Evolutionary conservation across 2,797 vertebrate genomes (phyloP), one percentile per base, ranked within the genome.

Genomic region (Coregonus ussuriensis): DNA sequence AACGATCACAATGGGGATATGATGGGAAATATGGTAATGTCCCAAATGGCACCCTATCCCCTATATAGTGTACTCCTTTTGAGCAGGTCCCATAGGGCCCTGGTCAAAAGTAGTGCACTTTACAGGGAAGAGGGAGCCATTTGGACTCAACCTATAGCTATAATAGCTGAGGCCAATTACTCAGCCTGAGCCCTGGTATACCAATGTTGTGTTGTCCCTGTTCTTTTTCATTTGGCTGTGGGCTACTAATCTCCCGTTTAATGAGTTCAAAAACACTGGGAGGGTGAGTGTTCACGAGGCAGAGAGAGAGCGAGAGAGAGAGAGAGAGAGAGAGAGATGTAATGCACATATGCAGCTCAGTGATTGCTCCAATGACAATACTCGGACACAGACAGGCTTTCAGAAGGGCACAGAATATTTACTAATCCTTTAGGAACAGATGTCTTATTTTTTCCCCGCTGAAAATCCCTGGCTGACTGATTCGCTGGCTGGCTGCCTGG

Each of bases 361-460:
- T 68, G 66, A 68, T 14, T 68, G 66, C 33, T 35, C 51, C 71
- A 72, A 25, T 53, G 47, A 54, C 51, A 72, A 53, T 51, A 69
- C 71, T 31, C 71, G 53, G 29, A 53, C 71, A 72, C 71, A 72
- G 51, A 31, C 25, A 71, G 21, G 59, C 33, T 68, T 68, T 68
- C 71, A 72, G 25, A 16, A 72, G 71, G 29, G 51, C 52, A 56
- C 31, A 54, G 52, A 33, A 31, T 72, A 54, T 72, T 72, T 31
- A 52, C 71, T 72, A 72, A 72, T 72, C 71, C 71, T 54, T 68
- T 25, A 33, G 52, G 71, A 72, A 72, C 71, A 72, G 71, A 72
- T 72, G 71, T 72, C 71, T 72, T 72, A 33, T 51, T 52, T 70
- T 47, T 71, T 67, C 31, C 33, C 66, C 33, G 33, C 4, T 68